Evolutionary conservation across 2,888 invertebrate genomes (phyloP), one percentile per base, ranked within the genome.

Genomic region (Drosophila borealis): DNA sequence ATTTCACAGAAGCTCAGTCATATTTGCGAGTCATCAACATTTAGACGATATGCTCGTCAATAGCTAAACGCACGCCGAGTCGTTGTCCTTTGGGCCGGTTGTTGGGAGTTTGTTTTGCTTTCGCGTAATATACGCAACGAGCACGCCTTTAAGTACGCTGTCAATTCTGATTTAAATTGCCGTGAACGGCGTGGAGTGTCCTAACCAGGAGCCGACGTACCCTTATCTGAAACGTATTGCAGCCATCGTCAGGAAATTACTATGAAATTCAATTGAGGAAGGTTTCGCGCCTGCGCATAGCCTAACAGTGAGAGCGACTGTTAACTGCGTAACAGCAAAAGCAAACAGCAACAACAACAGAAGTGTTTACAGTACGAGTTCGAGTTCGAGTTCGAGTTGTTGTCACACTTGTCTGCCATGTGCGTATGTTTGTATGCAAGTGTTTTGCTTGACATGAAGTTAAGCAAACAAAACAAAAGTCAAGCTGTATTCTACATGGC

Each of bases 401-500:
- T 50, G 45, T 51, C 45, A 36, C 14, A 37, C 25, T 56, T 29
- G 41, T 36, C 5, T 42, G 33, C 2, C 4, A 6, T 14, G 29
- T 46, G 17, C 25, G 44, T 54, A 37, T 45, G 44, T 57, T 41
- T 44, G 21, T 33, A 10, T 25, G 44, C 51, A 21, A 42, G 60
- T 51, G 53, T 53, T 59, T 84, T 74, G 70, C 71, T 81, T 84
- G 86, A 71, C 84, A 80, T 74, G 63, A 78, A 84, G 78, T 87
- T 81, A 73, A 84, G 62, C 69, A 84, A 84, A 84, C 83, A 86
- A 74, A 81, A 76, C 87, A 84, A 84, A 87, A 87, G 83, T 84
- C 83, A 84, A 81, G 78, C 75, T 72, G 69, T 74, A 73, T 81
- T 49, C 71, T 67, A 75, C 14, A 29, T 17, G 8, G 14, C 39